Conservation (phyloP, 1,140 invertebrate species). For the Heliconius melpomene region DNA sequence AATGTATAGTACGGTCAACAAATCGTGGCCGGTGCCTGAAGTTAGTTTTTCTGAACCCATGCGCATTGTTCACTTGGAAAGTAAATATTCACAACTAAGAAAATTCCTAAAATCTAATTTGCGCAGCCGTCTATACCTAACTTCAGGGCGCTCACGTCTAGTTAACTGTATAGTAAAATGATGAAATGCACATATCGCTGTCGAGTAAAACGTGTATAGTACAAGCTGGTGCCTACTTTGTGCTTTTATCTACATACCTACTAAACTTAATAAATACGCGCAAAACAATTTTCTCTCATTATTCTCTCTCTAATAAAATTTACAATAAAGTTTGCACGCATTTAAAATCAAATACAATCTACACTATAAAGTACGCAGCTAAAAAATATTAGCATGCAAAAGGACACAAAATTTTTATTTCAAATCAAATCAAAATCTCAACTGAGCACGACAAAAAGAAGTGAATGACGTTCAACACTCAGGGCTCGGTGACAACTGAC, state of each 20-base stretch:
- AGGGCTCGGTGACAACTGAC: slow-evolving; percentile 41
- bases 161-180: neutral
- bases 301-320: neutral
- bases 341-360: slow-evolving; percentile 11
- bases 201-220: slow-evolving; percentile 5
- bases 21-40: too few species aligned
- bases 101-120: too few species aligned
- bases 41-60: too few species aligned
- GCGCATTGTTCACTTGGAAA: too few species aligned
- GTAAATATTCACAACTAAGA: too few species aligned
- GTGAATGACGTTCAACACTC: slow-evolving; percentile 71
- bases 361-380: slow-evolving; percentile 14
- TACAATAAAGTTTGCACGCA: slow-evolving; percentile 26
- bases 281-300: neutral
- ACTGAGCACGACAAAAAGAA: slow-evolving; percentile 65
- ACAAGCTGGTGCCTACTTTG: slow-evolving; percentile 21
- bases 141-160: too few species aligned
- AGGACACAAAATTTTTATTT: slow-evolving; percentile 55
- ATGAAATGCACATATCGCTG: neutral
- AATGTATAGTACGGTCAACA: neutral
- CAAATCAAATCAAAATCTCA: slow-evolving; percentile 30
- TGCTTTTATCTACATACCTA: slow-evolving; percentile 17
- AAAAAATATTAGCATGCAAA: slow-evolving; percentile 70
- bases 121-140: too few species aligned
- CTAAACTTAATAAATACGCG: slow-evolving; percentile 11